Percentiles rank a stretch among this genome's conserved stretches.
Conservation (phyloP, 2,797 vertebrate species). For the Sebastes variabilis region DNA sequence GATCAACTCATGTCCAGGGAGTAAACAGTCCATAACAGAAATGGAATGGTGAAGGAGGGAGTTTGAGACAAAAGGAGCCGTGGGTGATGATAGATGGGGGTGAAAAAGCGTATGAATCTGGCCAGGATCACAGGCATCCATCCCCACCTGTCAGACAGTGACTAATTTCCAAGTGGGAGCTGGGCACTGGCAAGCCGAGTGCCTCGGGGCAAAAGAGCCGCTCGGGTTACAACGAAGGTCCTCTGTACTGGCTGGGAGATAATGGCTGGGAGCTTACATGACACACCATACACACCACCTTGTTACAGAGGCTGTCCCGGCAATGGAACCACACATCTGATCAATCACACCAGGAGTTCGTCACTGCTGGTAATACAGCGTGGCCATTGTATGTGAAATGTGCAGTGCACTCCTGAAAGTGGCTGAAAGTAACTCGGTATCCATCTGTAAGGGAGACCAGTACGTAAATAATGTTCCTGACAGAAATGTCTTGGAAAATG, state of each 20-base stretch:
- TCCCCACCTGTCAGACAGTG: constrained; percentile 76
- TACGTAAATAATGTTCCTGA: not conserved
- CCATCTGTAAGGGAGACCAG: not conserved
- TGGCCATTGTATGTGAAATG: not conserved
- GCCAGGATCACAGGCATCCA: constrained; percentile 72
- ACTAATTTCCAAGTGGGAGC: constrained; percentile 74
- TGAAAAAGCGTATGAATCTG: constrained; percentile 69
- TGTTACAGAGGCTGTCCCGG: constrained; percentile 54
- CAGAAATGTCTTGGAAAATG: not conserved
- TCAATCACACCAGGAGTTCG: constrained; percentile 55
- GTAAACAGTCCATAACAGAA: constrained; percentile 43
- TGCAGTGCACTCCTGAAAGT: not conserved
- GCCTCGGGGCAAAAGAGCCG: constrained; percentile 66
- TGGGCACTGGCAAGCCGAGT: constrained; percentile 58
- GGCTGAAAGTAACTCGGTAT: constrained; percentile 5
- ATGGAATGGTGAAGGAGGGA: constrained; percentile 41
- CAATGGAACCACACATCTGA: constrained; percentile 49
- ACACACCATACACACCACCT: constrained; percentile 53
- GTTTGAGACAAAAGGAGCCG: constrained; percentile 56
- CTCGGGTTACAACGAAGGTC: constrained; percentile 69
- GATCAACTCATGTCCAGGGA: constrained; percentile 31
- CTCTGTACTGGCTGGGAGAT: constrained; percentile 67
- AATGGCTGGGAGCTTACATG: constrained; percentile 69
- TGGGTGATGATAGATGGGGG: constrained; percentile 73
- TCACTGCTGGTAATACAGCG: constrained; percentile 19